Evolutionary conservation across 1,140 invertebrate species (phyloP), one percentile per base, ranked within the genome.

Genomic region (Camponotus vicinus): DNA sequence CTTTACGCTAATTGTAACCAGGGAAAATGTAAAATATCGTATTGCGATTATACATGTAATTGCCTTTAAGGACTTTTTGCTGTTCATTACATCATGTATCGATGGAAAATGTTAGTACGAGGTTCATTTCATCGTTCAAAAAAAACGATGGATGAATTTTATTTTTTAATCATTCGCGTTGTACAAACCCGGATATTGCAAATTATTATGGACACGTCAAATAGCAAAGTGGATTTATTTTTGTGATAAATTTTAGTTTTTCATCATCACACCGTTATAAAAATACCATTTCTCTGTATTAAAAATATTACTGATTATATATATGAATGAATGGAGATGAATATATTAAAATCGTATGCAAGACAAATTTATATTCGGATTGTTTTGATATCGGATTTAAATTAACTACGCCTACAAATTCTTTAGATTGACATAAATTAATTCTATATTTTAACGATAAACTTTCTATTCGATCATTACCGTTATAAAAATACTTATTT

Each of bases 21-120:
- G 34, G 40, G 40, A 75, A 73, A 83, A 83, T 59, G 42, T 75
- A 61, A 83, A 83, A 83, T 83, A 83, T 75, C 49, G 42, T 57
- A 42, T 61, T 59, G 21, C 32, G 13, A 82, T 52, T 82, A 71
- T 37, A 52, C 52, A 15, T 18, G 49, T 52, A 52, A 59, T 71
- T 61, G 40, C 52, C 69, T 63, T 45, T 83, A 75, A 82, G 32
- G 40, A 49, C 40, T 27, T 45, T 37, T 61, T 21, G 55, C 34
- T 42, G 37, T 42, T 80, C 64, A 40, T 57, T 34, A 40, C 27
- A n/a, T 34, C 55, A 37, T 13, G 13, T 13, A 75, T 73, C 40
- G 55, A 83, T 63, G 32, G 7, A 80, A 57, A 80, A 59, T 73
- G 61, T 61, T 27, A 61, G 73, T 61, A 61, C 67, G 15, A 27